Evolutionary conservation across 1,140 invertebrate genomes (phyloP).

Genomic region (Globodera rostochiensis): DNA sequence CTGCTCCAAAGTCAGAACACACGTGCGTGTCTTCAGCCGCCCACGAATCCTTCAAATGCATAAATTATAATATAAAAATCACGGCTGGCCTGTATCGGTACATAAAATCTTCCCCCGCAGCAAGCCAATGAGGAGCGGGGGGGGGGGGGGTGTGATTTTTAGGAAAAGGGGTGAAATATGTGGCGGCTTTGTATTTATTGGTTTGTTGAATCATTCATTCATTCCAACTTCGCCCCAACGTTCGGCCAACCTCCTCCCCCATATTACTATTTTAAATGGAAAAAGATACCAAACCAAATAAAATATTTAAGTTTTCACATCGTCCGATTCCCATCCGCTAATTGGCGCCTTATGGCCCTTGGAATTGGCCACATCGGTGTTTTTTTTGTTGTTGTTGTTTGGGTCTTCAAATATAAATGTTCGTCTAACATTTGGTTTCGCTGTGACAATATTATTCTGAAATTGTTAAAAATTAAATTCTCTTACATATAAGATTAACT

Average conservation of each 20-base stretch:
- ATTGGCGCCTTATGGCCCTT: not conserved
- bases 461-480: not conserved
- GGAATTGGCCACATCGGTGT: not conserved
- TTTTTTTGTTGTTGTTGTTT: not conserved
- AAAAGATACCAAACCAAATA: too few species aligned
- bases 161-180: too few species aligned
- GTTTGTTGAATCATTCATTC: too few species aligned
- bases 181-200: too few species aligned
- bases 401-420: not conserved
- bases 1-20: not conserved
- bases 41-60: not conserved
- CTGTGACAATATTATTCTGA: not conserved
- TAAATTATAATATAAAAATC: not conserved
- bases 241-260: too few species aligned
- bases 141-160: too few species aligned
- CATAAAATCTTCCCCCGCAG: too few species aligned
- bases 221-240: too few species aligned
- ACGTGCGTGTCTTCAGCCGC: not conserved
- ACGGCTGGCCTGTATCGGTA: too few species aligned
- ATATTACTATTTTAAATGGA: too few species aligned
- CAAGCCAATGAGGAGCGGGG: too few species aligned
- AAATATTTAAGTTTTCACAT: not conserved
- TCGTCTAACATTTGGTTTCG: not conserved
- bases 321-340: not conserved
- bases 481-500: not conserved